These are phyloP conservation scores for Microcebus tavaratra DNA, from an alignment of 2,113 vertebrate species.

Conservation along the genomic window DNA sequence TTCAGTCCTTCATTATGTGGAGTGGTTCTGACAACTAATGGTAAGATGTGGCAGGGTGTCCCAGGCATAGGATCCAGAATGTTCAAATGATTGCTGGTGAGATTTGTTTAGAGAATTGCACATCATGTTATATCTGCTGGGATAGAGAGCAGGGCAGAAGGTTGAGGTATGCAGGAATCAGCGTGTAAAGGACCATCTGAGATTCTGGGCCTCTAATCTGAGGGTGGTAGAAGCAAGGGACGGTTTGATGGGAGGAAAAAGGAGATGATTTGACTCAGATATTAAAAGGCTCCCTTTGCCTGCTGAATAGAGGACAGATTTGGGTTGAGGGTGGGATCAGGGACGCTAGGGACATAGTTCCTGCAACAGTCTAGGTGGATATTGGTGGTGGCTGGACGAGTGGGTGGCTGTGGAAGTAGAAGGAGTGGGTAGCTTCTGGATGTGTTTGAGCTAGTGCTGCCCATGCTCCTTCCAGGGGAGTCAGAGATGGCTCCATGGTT, in stretches of 20 bases:
- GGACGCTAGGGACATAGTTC: not conserved
- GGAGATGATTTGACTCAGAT: not conserved
- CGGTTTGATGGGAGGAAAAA: not conserved
- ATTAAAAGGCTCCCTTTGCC: not conserved
- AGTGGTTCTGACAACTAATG: not conserved
- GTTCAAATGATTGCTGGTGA: not conserved
- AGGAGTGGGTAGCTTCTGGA: not conserved
- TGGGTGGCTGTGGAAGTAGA: not conserved
- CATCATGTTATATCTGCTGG: not conserved
- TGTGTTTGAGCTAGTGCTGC: not conserved
- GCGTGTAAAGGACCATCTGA: not conserved
- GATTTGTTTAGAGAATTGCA: not conserved
- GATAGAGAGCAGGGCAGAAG: not conserved
- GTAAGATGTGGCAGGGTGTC: not conserved
- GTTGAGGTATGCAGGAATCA: not conserved
- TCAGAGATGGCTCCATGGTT: not conserved
- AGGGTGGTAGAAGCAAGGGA: not conserved
- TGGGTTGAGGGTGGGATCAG: too few species aligned
- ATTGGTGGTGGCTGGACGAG: not conserved
- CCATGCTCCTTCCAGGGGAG: too few species aligned
- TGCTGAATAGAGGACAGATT: not conserved
- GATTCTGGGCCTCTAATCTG: not conserved
- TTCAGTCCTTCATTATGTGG: not conserved
- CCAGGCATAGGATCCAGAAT: not conserved
- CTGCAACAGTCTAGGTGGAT: too few species aligned